Evolutionary conservation across 2,888 invertebrate genomes (phyloP), one percentile per base, ranked within the genome.

Genomic region (Lymantria monacha): DNA sequence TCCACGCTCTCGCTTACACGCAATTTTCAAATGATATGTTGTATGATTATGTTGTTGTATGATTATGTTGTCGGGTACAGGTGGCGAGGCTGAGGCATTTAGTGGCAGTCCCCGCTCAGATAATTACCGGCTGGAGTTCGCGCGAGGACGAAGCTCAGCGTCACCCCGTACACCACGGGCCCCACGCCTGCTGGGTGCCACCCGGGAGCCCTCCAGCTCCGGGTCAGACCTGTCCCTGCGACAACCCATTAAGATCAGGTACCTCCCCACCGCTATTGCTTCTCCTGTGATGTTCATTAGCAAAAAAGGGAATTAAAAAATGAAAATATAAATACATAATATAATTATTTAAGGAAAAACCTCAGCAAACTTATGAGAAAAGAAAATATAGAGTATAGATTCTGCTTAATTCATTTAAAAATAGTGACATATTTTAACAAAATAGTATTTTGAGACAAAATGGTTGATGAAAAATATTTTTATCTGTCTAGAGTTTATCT

Each of bases 101-200:
- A 87, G 85, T 67, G 87, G 88, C 61, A 84, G 86, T 51, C 91
- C 91, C 0, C 84, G 85, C 55, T 91, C 89, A 0, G 94, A 94
- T 80, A 95, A 95, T 91, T 95, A 95, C 84, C 91, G 95, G 68
- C 92, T 93, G 79, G 94, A 95, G 87, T 95, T 95, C 89, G 95
- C 95, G 30, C 93, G 94, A 66, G 95, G 95, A 0, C 90, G 93
- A 64, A 92, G 92, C 14, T 80, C 84, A 42, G 88, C 92, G 61
- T 93, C 93, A 9, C 87, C 87, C 46, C 85, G 86, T 68, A 82
- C 90, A 2, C 90, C 89, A 55, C 85, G 86, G 54, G 66, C 87
- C 1, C 87, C 87, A 44, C 86, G 89, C 53, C 76, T 86, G 37
- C 76, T 86, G 13, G 14, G 81, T 58, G 80, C 85, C 49, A 57